These are phyloP conservation scores for Halcyon smyrnensis DNA, from an alignment of 2,797 vertebrate genomes.

Conservation along the genomic window DNA sequence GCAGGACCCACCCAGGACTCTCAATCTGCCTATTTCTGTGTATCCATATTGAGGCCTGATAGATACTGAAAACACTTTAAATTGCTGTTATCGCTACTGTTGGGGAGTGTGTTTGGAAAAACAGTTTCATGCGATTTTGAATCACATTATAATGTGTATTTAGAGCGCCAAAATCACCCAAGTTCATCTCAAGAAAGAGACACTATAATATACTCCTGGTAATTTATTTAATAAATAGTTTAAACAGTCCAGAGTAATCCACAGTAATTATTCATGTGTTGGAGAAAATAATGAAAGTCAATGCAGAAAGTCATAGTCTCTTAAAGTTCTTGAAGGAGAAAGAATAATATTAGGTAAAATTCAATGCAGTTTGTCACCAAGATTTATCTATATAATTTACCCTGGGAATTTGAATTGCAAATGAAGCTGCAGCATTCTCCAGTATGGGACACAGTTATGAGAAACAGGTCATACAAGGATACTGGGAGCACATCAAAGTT, in stretches of 20 bases:
- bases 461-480: not conserved
- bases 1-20: not conserved
- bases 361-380: not conserved
- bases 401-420: not conserved
- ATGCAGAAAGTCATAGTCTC: slow-evolving; percentile 17
- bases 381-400: slow-evolving; percentile 41
- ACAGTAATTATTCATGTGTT: slow-evolving; percentile 30
- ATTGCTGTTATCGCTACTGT: not conserved
- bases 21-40: not conserved
- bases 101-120: not conserved
- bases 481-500: not conserved
- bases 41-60: not conserved
- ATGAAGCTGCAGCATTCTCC: not conserved
- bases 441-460: not conserved
- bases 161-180: not conserved
- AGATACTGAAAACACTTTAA: not conserved
- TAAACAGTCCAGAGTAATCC: slow-evolving; percentile 15
- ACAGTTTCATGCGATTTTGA: not conserved
- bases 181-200: not conserved
- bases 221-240: slow-evolving; percentile 39
- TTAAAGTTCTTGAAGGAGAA: slow-evolving; percentile 17
- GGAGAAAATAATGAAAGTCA: slow-evolving; percentile 22
- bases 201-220: not conserved
- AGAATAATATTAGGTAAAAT: slow-evolving; percentile 42
- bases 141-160: not conserved